A percentile compares a stretch with the other conserved stretches of the same genome.
Evolutionary conservation across 2,888 invertebrate species (phyloP).

Genomic region (Prosopocoilus inquinatus): DNA sequence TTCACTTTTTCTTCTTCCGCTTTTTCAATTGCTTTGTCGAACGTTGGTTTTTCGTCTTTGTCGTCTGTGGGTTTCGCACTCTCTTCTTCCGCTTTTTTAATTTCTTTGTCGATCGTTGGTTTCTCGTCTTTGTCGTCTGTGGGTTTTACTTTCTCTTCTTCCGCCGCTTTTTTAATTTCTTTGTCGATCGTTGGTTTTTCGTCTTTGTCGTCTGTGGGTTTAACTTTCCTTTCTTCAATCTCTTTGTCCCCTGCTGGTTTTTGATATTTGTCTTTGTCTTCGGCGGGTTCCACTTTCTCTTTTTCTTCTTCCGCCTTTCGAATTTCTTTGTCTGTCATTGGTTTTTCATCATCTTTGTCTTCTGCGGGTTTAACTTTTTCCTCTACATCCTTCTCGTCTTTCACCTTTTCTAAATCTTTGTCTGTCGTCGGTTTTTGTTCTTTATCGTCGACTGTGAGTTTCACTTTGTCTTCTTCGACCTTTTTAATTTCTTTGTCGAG

Average conservation of each 20-base stretch:
- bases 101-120: conserved; percentile 12
- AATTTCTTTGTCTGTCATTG: conserved; percentile 17
- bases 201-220: not conserved
- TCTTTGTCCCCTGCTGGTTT: conserved; percentile 15
- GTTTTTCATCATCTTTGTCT: conserved; percentile 37
- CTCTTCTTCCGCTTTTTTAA: not conserved
- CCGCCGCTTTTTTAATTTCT: not conserved
- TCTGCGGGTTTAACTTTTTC: not conserved
- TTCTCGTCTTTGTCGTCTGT: not conserved
- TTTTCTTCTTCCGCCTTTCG: not conserved
- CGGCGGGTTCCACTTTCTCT: not conserved
- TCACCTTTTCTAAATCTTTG: not conserved
- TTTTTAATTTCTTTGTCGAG: conserved; percentile 18
- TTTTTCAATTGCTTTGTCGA: not conserved
- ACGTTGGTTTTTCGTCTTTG: not conserved
- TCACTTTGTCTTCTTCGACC: conserved; percentile 11
- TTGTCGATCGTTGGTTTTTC: not conserved
- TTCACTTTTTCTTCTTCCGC: not conserved
- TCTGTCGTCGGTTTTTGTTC: not conserved
- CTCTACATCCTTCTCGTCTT: not conserved
- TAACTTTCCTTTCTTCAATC: not conserved
- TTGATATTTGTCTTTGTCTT: conserved; percentile 11
- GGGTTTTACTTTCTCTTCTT: not conserved
- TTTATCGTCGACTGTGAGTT: not conserved
- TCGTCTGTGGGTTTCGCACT: not conserved